Evolutionary conservation across 2,113 vertebrate species (phyloP).

Genomic region (Neolamprologus toae): DNA sequence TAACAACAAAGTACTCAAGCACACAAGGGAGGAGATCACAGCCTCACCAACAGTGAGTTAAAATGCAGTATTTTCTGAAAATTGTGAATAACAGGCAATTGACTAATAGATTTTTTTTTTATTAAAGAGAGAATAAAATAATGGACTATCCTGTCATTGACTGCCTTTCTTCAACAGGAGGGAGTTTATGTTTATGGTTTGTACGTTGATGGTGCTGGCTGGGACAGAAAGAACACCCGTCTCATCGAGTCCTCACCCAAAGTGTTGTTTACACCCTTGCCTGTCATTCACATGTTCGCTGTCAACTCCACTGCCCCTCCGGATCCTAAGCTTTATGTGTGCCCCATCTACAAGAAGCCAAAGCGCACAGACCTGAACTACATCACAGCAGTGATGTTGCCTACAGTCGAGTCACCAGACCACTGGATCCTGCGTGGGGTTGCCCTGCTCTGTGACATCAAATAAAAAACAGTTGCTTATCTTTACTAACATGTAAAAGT

Average conservation of each 20-base stretch:
- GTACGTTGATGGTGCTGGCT: slow-evolving; percentile 83
- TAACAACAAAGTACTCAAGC: slow-evolving; percentile 80
- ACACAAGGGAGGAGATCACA: slow-evolving; percentile 79
- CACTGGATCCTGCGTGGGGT: slow-evolving; percentile 87
- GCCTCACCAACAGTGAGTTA: slow-evolving; percentile 63
- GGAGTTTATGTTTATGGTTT: slow-evolving; percentile 83
- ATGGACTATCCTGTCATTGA: neutral
- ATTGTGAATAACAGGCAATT: neutral
- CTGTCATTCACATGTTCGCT: slow-evolving; percentile 83
- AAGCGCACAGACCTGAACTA: slow-evolving; percentile 79
- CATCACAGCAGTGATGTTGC: slow-evolving; percentile 75
- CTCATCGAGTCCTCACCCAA: slow-evolving; percentile 81
- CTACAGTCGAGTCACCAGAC: slow-evolving; percentile 69
- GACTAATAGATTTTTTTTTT: neutral
- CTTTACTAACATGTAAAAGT: neutral
- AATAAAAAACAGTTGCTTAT: slow-evolving; percentile 45
- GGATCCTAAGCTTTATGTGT: slow-evolving; percentile 76
- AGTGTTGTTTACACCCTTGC: slow-evolving; percentile 81
- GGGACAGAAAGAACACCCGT: slow-evolving; percentile 77
- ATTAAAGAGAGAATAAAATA: neutral
- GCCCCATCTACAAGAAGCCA: slow-evolving; percentile 85
- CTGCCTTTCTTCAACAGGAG: slow-evolving; percentile 29
- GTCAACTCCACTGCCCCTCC: slow-evolving; percentile 65
- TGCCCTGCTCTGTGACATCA: slow-evolving; percentile 83
- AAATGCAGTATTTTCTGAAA: neutral